Conservation (phyloP, 1,140 invertebrate species). For the Camponotus pennsylvanicus region DNA sequence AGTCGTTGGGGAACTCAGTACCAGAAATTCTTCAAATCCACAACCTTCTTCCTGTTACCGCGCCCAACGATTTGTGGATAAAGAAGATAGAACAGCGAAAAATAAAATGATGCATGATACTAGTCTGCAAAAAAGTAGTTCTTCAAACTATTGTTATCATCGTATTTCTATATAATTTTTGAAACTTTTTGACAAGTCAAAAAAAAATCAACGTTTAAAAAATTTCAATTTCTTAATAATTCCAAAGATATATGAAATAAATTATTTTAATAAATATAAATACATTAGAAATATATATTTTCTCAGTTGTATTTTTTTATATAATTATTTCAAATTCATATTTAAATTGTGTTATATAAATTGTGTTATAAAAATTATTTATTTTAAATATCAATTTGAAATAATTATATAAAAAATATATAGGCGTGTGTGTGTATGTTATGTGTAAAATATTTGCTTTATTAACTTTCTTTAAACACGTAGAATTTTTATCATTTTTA, state of each 20-base stretch:
- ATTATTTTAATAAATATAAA: neutral
- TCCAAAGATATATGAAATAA: neutral
- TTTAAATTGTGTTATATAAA: neutral
- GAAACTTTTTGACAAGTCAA: neutral
- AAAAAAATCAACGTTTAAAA: too few relatives aligned
- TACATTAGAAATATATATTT: neutral
- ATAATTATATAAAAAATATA: too few relatives aligned
- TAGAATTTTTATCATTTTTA: neutral
- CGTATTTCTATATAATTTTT: neutral
- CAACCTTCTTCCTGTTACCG: constrained; percentile 19
- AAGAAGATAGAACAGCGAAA: constrained; percentile 15
- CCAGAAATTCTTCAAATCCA: constrained; percentile 48
- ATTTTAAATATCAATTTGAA: too few relatives aligned
- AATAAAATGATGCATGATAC: constrained; percentile 20
- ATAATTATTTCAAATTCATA: neutral
- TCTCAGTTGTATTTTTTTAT: neutral
- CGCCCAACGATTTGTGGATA: constrained; percentile 21
- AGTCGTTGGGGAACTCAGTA: constrained; percentile 26
- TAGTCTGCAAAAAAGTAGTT: constrained; percentile 19
- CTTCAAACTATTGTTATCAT: neutral
- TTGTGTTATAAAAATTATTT: too few relatives aligned
- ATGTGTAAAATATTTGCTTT: constrained; percentile 5
- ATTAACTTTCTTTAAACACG: neutral
- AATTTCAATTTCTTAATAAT: neutral
- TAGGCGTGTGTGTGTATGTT: neutral